A percentile compares a stretch with the other conserved stretches of the same genome.
phyloP scores from a whole-genome alignment of 2,113 vertebrate genomes.

The Pampusana beccarii region DNA sequence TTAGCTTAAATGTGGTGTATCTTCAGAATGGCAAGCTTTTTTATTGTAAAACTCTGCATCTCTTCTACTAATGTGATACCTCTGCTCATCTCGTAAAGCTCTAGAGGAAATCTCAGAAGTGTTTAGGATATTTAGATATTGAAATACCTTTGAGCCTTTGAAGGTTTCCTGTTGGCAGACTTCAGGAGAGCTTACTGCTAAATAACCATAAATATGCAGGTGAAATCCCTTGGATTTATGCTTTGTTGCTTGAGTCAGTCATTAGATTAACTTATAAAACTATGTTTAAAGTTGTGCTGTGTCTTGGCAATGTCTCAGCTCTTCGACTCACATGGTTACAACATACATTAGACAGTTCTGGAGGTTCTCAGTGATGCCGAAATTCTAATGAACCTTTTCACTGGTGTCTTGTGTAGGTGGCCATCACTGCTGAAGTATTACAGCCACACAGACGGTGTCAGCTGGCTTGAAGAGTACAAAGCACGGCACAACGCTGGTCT shows the following conservation, averaged over 20 bases:
- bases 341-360: accelerated
- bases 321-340: background rate
- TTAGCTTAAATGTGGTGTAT: background rate
- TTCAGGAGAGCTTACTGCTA: background rate
- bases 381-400: background rate
- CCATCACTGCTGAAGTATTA: conserved; percentile 93
- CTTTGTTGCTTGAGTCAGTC: background rate
- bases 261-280: background rate
- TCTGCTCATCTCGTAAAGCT: background rate
- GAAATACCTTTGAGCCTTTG: background rate
- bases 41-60: background rate
- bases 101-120: background rate
- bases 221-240: background rate
- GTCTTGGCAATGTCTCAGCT: background rate
- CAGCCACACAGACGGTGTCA: conserved; percentile 85
- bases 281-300: background rate
- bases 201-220: background rate
- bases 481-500: conserved; percentile 88
- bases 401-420: conserved; percentile 80
- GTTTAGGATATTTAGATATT: background rate
- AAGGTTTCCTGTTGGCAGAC: background rate
- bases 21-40: background rate
- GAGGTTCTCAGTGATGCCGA: background rate
- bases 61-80: background rate
- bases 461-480: conserved; percentile 93